phyloP scores from a whole-genome alignment of 2,888 invertebrate species.

The Aelia acuminata region DNA sequence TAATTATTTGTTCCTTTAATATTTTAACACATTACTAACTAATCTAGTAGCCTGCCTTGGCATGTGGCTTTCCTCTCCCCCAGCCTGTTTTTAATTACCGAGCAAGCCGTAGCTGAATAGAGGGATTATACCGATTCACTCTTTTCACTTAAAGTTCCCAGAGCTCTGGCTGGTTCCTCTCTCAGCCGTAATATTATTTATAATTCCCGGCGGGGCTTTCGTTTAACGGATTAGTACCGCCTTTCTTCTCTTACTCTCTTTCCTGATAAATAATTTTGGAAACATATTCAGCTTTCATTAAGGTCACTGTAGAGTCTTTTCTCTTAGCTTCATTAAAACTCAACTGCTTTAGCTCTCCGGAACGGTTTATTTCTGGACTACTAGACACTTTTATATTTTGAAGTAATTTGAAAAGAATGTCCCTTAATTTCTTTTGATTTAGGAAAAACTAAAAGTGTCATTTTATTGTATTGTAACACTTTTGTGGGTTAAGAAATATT shows the following conservation, averaged over 20 bases:
- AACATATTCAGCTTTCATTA: not conserved
- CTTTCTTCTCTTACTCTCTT: slow-evolving; percentile 6
- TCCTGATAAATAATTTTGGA: slow-evolving; percentile 24
- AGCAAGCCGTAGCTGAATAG: not conserved
- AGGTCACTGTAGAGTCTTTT: not conserved
- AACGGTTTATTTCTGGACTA: not conserved
- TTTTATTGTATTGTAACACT: no score
- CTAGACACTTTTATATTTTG: not conserved
- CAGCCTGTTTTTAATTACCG: slow-evolving; percentile 17
- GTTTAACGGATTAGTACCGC: slow-evolving; percentile 38
- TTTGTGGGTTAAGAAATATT: no score
- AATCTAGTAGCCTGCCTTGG: not conserved
- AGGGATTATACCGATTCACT: not conserved
- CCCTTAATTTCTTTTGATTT: no score
- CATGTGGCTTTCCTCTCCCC: not conserved
- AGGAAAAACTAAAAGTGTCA: no score
- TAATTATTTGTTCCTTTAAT: not conserved
- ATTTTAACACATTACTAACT: not conserved
- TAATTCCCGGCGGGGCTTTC: not conserved
- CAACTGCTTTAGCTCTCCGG: not conserved
- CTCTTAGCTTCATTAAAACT: not conserved
- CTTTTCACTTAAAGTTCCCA: slow-evolving; percentile 30
- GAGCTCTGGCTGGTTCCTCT: slow-evolving; percentile 10
- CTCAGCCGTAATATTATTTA: not conserved
- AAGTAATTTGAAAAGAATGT: no score